Percentiles rank a stretch among this genome's conserved stretches.
Conservation (phyloP, 2,797 vertebrate species). For the Nothura maculosa region DNA sequence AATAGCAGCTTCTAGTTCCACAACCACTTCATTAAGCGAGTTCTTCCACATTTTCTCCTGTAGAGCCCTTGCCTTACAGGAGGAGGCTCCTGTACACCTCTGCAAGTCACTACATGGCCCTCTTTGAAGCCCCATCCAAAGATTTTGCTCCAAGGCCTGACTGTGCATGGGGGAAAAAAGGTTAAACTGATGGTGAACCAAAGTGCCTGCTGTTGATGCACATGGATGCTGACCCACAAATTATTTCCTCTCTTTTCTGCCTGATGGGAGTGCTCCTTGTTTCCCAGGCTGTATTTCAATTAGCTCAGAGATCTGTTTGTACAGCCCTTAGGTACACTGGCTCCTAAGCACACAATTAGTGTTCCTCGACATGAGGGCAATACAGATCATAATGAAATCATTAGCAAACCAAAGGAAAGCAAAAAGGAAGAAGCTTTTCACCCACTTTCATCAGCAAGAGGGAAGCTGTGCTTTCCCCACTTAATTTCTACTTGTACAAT, state of each 20-base stretch:
- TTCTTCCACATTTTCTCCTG: neutral
- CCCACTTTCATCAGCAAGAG: neutral
- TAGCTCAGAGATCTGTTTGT: constrained; percentile 18
- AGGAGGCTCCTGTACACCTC: neutral
- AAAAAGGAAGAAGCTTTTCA: constrained; percentile 2
- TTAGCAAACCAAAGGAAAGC: constrained; percentile 22
- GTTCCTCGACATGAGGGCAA: constrained; percentile 24
- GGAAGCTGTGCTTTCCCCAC: neutral
- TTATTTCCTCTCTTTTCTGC: neutral
- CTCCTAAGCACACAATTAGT: neutral
- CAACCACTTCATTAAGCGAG: rapidly evolving
- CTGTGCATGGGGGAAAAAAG: rapidly evolving
- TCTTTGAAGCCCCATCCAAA: neutral
- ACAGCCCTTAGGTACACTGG: neutral
- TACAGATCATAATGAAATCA: constrained; percentile 28
- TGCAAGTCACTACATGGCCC: neutral
- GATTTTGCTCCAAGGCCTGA: neutral
- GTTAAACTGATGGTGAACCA: neutral
- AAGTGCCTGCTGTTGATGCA: neutral
- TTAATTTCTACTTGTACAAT: neutral
- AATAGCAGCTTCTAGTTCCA: neutral
- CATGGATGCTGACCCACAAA: neutral
- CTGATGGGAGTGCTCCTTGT: neutral
- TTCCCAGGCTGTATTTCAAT: rapidly evolving
- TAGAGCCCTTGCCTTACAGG: rapidly evolving